Percentiles rank a stretch among this genome's conserved stretches.
Conservation (phyloP, 2,797 vertebrate genomes). For the Tiaroga cobitis region DNA sequence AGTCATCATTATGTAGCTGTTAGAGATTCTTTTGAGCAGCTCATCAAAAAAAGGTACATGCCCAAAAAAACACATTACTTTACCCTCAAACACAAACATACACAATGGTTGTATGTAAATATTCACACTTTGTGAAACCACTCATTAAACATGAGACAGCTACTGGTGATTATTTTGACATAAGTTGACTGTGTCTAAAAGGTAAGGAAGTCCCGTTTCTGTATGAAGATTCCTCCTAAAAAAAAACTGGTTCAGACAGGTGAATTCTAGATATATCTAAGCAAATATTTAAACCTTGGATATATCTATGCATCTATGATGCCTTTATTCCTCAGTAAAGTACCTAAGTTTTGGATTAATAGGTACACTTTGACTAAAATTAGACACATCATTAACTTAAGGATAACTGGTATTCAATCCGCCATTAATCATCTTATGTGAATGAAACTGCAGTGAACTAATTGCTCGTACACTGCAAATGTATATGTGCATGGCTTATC, state of each 20-base stretch:
- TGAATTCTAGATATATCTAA: neutral
- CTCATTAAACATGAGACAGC: neutral
- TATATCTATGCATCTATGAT: neutral
- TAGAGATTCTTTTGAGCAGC: conserved; percentile 10
- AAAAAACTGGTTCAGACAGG: conserved; percentile 7
- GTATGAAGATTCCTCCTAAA: neutral
- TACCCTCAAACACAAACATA: conserved; percentile 9
- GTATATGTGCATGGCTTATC: neutral
- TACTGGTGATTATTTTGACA: neutral
- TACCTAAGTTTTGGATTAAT: neutral
- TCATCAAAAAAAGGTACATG: conserved; percentile 6
- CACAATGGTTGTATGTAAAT: neutral
- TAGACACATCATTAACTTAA: neutral
- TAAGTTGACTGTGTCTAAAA: neutral
- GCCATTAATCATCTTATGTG: neutral
- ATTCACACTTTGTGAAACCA: neutral
- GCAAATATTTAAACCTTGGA: neutral
- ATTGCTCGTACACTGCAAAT: neutral
- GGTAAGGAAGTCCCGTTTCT: neutral
- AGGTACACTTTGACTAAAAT: neutral
- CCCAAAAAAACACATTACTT: neutral
- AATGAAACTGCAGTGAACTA: neutral
- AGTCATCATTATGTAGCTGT: conserved; percentile 40
- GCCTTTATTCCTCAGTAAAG: neutral
- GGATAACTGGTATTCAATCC: neutral